phyloP scores from a whole-genome alignment of 2,113 vertebrate genomes.

The Fulica atra region DNA sequence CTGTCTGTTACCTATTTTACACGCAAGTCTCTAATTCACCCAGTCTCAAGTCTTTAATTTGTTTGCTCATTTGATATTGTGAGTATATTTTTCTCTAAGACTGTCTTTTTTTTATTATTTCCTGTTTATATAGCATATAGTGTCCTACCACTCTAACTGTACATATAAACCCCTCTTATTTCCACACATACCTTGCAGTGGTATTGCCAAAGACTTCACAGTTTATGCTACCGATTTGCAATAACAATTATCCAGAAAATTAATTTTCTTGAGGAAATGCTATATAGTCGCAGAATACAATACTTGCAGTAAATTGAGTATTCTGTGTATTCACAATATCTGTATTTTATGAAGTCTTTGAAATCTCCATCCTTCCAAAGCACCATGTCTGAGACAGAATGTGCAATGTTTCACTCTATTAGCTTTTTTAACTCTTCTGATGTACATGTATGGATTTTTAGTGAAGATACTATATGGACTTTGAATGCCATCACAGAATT shows the following conservation, averaged over 20 bases:
- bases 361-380: neutral
- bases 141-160: neutral
- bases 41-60: neutral
- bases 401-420: neutral
- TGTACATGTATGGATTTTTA: neutral
- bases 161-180: neutral
- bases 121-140: neutral
- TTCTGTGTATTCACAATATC: neutral
- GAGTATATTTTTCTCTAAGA: neutral
- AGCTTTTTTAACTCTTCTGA: neutral
- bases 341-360: neutral
- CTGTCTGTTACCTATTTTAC: neutral
- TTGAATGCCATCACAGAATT: neutral
- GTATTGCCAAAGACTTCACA: neutral
- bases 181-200: neutral
- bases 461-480: neutral
- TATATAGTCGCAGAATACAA: rapidly evolving
- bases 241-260: neutral
- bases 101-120: neutral
- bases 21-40: rapidly evolving
- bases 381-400: neutral
- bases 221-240: neutral
- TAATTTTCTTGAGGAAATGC: neutral
- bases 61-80: neutral
- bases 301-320: neutral